Base-by-base conservation (phyloP, 2,888 invertebrate species). In the Choreutis nemorana region DNA sequence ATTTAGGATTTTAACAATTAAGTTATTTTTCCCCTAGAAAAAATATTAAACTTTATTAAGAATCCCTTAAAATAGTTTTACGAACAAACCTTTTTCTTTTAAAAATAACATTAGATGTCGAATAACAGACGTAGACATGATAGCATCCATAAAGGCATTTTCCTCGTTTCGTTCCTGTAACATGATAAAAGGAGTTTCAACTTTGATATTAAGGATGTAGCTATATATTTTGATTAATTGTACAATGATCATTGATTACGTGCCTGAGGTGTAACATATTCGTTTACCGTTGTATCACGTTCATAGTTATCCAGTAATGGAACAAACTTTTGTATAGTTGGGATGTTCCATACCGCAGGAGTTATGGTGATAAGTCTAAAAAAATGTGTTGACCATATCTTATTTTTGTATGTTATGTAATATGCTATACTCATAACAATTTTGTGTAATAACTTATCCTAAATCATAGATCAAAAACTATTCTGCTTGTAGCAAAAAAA, bases 231-330 rank as follows among this genome's bases (percentile, higher is more conserved):
- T 20, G 24, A 32, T n/a, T 26, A n/a, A 28, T 9, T n/a, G n/a
- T n/a, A n/a, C n/a, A n/a, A n/a, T n/a, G n/a, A n/a, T n/a, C n/a
- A n/a, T n/a, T n/a, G n/a, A n/a, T 14, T 31, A 33, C 28, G 26
- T 55, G 79, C 80, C 66, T 81, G 82, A 10, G 87, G 73, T 2
- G 89, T 90, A 14, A 91, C 86, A 44, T 88, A 73, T 63, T 95
- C 95, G 47, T 87, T 85, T n/a, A 83, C 78, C 30, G 81, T 71
- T 0, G 87, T 85, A 41, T 89, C 85, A 33, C 87, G 71, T 50
- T 92, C 86, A 56, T 95, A 97, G 63, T 97, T 96, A 58, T 97
- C 90, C 56, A 90, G 85, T 23, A 97, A 81, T 15, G 81, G 71
- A 24, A 85, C 56, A 42, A 95, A 81, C 48, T 86, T 88, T 39